Base-by-base conservation (phyloP, 2,113 vertebrate species). In the Muntiacus reevesi region DNA sequence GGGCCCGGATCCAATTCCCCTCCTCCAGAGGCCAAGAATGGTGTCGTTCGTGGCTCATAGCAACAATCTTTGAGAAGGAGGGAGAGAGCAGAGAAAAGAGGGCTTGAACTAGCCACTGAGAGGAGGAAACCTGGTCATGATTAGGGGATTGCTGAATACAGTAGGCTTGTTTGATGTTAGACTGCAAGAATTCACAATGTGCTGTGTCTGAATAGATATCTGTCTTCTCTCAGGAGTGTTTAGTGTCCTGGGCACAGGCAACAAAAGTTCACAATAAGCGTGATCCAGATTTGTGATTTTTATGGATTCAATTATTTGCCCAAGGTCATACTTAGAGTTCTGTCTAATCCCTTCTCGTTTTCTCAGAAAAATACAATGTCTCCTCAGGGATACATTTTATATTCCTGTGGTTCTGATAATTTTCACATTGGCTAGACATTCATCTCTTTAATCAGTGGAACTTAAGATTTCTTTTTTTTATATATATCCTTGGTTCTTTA, bases 221-320 rank as follows among this genome's bases (percentile, higher is more conserved):
- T 78, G 23, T 82, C 30, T 94, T 88, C 71, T 85, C 57, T 55
- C 27, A 10, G 28, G 14, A 47, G 27, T n/a, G 28, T 60, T 89
- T 52, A 7, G n/a, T 78, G 59, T 95, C 45, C 45, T 62, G 78
- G 82, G 55, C 64, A 86, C 5, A 62, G 62, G 3, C 76, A 91
- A 43, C 28, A 76, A 85, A 57, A 67, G 25, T 67, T 82, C 88
- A 82, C 16, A 25, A 28, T 8, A 76, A 91, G 45, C 23, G 1
- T 45, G n/a, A 92, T 87, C 59, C 27, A 82, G 47, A 9, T 93
- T 93, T 96, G 43, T 96, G 54, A 88, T 82, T n/a, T 27, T 85
- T 97, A 59, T 6, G 23, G 91, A 78, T 95, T 88, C 92, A 83
- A 36, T 82, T 92, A 89, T 95, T 97, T 96, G 40, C 40, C 27